These are phyloP conservation scores for Variabilichromis moorii DNA, from an alignment of 2,113 vertebrate genomes.

Conservation along the genomic window DNA sequence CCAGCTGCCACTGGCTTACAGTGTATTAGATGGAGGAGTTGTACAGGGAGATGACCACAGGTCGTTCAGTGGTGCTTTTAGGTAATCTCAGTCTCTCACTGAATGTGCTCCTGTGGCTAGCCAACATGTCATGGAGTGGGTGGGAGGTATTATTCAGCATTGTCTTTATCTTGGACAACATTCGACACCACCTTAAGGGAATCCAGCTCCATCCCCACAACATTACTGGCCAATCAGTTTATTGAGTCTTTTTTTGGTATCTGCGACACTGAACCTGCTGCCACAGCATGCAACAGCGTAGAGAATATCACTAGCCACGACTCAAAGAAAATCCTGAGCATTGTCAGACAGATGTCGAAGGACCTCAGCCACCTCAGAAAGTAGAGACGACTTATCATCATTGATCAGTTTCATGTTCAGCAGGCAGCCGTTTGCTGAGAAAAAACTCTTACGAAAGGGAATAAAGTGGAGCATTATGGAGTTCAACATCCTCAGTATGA, in stretches of 20 bases:
- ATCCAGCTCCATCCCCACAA: neutral
- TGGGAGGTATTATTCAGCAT: neutral
- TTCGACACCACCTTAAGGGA: neutral
- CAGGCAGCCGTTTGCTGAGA: neutral
- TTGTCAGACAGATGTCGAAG: fast-evolving
- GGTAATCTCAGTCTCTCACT: neutral
- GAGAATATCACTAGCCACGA: neutral
- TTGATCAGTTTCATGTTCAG: neutral
- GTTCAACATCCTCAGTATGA: neutral
- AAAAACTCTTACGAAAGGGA: neutral
- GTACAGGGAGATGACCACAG: neutral
- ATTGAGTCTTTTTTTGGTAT: neutral
- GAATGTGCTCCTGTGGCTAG: neutral
- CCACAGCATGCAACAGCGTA: neutral
- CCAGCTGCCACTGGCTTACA: neutral
- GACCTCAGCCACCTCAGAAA: neutral
- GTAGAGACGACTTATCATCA: fast-evolving
- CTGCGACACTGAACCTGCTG: neutral
- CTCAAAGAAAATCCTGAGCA: neutral
- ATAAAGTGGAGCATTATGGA: neutral
- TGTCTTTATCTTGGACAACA: neutral
- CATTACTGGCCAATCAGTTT: neutral
- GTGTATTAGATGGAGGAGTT: neutral
- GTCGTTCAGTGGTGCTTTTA: neutral
- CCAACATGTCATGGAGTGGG: neutral